These are phyloP conservation scores for Lymantria dispar DNA, from an alignment of 2,888 invertebrate genomes.

Conservation along the genomic window DNA sequence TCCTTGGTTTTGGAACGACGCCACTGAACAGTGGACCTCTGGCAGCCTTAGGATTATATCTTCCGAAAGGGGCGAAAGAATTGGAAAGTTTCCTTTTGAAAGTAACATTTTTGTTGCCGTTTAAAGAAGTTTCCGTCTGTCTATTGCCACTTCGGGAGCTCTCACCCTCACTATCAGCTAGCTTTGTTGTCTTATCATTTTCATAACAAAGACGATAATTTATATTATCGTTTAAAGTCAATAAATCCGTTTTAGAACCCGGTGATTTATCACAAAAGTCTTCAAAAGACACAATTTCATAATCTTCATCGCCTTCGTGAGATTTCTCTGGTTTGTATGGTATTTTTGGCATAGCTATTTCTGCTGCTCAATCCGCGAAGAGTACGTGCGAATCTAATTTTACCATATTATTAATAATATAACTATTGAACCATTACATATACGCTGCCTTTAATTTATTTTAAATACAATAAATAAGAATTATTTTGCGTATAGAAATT, in stretches of 20 bases:
- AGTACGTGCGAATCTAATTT: too few relatives aligned
- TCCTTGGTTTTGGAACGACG: constrained; percentile 58
- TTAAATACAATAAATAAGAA: too few relatives aligned
- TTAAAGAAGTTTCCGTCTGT: constrained; percentile 68
- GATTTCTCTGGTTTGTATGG: constrained; percentile 70
- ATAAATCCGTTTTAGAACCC: constrained; percentile 77
- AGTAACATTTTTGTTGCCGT: constrained; percentile 56
- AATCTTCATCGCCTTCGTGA: constrained; percentile 67
- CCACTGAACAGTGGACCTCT: constrained; percentile 62
- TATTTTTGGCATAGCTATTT: constrained; percentile 70
- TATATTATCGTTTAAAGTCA: constrained; percentile 78
- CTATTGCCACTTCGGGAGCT: constrained; percentile 55
- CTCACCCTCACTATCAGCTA: constrained; percentile 56
- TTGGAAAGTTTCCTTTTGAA: constrained; percentile 57
- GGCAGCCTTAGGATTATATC: constrained; percentile 46
- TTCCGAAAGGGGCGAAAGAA: constrained; percentile 68
- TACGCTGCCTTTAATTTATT: too few relatives aligned
- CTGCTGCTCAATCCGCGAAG: too few relatives aligned
- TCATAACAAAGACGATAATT: constrained; percentile 77
- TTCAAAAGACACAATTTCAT: constrained; percentile 82
- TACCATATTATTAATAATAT: too few relatives aligned
- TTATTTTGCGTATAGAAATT: too few relatives aligned
- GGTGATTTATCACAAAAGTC: constrained; percentile 82
- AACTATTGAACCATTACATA: too few relatives aligned
- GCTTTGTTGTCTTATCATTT: constrained; percentile 55